Percentiles rank a stretch among this genome's conserved stretches.
These are phyloP conservation scores for Sebastes diaconus DNA, from an alignment of 2,797 vertebrate species.

Conservation along the genomic window DNA sequence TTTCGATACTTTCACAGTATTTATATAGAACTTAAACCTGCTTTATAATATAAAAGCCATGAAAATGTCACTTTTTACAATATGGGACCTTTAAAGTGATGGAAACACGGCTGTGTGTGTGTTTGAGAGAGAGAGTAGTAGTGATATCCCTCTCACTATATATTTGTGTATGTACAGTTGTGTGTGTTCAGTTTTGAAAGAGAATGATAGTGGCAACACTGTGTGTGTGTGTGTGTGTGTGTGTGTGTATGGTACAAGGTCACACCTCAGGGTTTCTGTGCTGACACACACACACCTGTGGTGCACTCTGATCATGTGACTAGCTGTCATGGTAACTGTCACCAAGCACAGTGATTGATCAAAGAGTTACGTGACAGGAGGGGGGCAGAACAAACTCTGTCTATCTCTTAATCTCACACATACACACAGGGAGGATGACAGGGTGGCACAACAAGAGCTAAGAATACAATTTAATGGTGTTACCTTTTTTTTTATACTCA, in stretches of 20 bases:
- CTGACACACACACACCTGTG: conserved; percentile 43
- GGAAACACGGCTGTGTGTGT: too few relatives aligned
- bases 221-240: background rate
- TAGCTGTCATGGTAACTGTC: conserved; percentile 65
- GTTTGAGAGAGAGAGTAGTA: background rate
- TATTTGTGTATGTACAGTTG: background rate
- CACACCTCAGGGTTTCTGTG: conserved; percentile 33
- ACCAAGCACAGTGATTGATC: conserved; percentile 54
- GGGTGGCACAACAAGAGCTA: background rate
- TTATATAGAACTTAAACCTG: too few relatives aligned
- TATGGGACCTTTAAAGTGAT: too few relatives aligned
- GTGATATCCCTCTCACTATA: background rate
- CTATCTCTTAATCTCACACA: background rate
- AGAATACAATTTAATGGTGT: background rate
- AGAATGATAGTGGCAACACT: background rate
- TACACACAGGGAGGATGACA: background rate
- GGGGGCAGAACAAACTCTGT: conserved; percentile 11
- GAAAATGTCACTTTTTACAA: too few relatives aligned
- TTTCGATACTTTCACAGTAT: too few relatives aligned
- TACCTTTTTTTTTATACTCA: background rate
- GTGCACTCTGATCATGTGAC: conserved; percentile 57
- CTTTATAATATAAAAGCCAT: too few relatives aligned
- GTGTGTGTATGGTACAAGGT: conserved; percentile 40
- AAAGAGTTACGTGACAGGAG: conserved; percentile 41
- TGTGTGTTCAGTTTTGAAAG: background rate